These are phyloP conservation scores for Euschistus heros DNA, from an alignment of 1,140 invertebrate species.

Conservation along the genomic window DNA sequence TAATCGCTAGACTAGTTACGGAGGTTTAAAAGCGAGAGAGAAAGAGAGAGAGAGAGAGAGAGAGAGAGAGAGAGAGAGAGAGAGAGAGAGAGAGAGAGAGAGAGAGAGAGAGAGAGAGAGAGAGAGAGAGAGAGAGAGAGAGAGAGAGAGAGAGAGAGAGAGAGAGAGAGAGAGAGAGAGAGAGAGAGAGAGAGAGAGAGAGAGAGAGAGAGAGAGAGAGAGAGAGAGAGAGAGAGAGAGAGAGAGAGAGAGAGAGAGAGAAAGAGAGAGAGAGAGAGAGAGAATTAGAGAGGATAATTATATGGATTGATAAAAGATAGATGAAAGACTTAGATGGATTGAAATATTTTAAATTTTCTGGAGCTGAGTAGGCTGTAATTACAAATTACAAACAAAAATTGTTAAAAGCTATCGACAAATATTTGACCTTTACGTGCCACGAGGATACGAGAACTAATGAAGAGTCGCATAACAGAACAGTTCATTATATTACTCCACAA, in stretches of 20 bases:
- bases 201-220: conserved; percentile 17
- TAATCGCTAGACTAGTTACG: background rate
- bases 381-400: no score
- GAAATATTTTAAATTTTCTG: background rate
- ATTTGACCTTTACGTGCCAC: no score
- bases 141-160: conserved; percentile 19
- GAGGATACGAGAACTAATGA: no score
- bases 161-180: conserved; percentile 15
- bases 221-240: conserved; percentile 10
- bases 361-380: no score
- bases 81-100: conserved; percentile 19
- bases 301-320: background rate
- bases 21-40: background rate
- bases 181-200: conserved; percentile 13
- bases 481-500: no score
- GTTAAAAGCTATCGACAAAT: no score
- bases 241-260: conserved; percentile 19
- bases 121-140: conserved; percentile 20
- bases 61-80: conserved; percentile 19
- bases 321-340: background rate
- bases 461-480: no score
- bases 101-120: conserved; percentile 19
- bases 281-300: conserved; percentile 8
- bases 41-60: background rate
- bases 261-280: conserved; percentile 13